These are phyloP conservation scores for Spodoptera frugiperda DNA, from an alignment of 1,140 invertebrate species.

Conservation along the genomic window DNA sequence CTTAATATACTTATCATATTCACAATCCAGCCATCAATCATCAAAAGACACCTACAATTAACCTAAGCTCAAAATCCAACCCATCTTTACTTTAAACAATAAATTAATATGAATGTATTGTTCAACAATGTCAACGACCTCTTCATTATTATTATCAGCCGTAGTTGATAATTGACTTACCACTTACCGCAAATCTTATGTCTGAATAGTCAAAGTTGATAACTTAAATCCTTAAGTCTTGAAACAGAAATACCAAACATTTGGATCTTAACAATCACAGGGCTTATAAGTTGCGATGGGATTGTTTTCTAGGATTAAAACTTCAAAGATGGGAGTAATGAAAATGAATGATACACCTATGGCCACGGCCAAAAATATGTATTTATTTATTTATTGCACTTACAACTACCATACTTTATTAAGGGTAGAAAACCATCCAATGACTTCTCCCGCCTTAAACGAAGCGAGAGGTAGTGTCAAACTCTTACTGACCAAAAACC, in stretches of 20 bases:
- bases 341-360: no score
- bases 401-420: no score
- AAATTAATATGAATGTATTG: not conserved
- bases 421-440: no score
- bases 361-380: no score
- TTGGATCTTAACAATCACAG: not conserved
- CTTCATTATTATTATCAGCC: not conserved
- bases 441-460: no score
- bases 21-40: no score
- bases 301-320: no score
- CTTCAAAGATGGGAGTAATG: no score
- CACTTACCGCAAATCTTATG: conserved; percentile 8
- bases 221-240: not conserved
- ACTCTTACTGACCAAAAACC: no score
- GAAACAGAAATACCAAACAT: conserved; percentile 1
- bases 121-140: conserved; percentile 6
- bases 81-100: no score
- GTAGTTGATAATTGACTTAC: conserved; percentile 2
- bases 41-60: not conserved
- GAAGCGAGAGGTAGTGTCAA: no score
- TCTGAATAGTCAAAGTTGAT: not conserved
- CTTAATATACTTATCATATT: not conserved
- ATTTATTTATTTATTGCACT: no score
- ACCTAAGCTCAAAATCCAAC: not conserved
- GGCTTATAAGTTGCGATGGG: not conserved